These are phyloP conservation scores for Andrena dorsata DNA, from an alignment of 2,888 invertebrate species.

Conservation along the genomic window DNA sequence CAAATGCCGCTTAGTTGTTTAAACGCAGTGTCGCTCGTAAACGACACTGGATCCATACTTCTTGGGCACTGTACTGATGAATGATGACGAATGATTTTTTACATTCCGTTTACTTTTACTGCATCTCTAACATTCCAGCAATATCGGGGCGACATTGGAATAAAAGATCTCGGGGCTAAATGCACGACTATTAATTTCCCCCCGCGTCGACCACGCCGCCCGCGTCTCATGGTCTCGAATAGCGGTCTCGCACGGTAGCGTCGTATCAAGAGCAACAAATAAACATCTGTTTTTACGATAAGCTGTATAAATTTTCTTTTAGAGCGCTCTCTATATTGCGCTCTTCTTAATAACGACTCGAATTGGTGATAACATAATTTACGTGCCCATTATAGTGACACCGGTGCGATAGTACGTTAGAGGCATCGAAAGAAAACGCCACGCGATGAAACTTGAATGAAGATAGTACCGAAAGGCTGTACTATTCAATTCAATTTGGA, in stretches of 20 bases:
- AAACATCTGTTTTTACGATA: conserved; percentile 40
- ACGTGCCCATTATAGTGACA: conserved; percentile 16
- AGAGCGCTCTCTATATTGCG: conserved; percentile 23
- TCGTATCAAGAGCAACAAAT: conserved; percentile 32
- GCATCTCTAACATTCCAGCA: conserved; percentile 19
- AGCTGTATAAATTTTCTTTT: conserved; percentile 21
- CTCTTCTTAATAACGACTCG: conserved; percentile 6
- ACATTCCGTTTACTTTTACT: conserved; percentile 25
- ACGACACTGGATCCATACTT: conserved; percentile 8
- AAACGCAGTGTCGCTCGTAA: not conserved
- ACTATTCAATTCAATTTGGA: not conserved
- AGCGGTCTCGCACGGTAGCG: conserved; percentile 19
- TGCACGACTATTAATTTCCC: conserved; percentile 39
- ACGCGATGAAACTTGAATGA: not conserved
- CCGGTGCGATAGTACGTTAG: not conserved
- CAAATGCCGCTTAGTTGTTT: conserved; percentile 22
- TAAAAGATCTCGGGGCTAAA: conserved; percentile 20
- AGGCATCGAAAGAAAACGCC: not conserved
- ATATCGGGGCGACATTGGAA: conserved; percentile 37
- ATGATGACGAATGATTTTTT: conserved; percentile 4
- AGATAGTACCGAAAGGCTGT: not conserved
- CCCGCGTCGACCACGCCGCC: conserved; percentile 36
- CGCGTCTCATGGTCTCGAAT: conserved; percentile 17
- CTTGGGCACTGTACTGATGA: not conserved
- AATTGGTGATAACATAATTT: conserved; percentile 22